phyloP scores from a whole-genome alignment of 2,113 vertebrate species.

The Empidonax traillii region DNA sequence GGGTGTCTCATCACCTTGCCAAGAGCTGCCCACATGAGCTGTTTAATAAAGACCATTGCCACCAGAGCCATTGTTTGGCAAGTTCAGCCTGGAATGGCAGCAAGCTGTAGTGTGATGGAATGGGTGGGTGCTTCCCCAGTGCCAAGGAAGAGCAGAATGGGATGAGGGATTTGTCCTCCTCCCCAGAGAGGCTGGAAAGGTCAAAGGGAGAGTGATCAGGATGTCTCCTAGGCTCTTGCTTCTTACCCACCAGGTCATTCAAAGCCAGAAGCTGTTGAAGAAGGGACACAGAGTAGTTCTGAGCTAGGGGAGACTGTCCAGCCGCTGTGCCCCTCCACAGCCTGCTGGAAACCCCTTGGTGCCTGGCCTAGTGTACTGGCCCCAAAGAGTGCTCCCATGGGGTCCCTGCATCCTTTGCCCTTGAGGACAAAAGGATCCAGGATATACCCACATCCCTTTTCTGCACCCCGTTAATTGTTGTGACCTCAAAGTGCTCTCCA shows the following conservation, averaged over 20 bases:
- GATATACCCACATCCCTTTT: background rate
- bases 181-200: background rate
- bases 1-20: background rate
- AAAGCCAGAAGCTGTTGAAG: background rate
- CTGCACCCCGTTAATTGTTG: background rate
- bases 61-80: background rate
- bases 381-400: background rate
- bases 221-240: background rate
- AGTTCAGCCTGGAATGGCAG: background rate
- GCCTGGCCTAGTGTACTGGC: background rate
- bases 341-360: background rate
- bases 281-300: background rate
- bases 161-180: background rate
- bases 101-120: background rate
- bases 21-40: background rate
- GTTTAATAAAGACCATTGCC: background rate
- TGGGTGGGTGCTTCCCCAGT: rapidly evolving
- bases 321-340: background rate
- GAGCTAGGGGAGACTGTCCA: background rate
- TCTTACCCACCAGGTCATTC: background rate
- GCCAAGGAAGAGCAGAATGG: background rate
- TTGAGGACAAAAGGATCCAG: background rate
- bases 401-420: background rate
- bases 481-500: background rate
- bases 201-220: background rate